phyloP scores from a whole-genome alignment of 1,140 invertebrate genomes.

The Popillia japonica region DNA sequence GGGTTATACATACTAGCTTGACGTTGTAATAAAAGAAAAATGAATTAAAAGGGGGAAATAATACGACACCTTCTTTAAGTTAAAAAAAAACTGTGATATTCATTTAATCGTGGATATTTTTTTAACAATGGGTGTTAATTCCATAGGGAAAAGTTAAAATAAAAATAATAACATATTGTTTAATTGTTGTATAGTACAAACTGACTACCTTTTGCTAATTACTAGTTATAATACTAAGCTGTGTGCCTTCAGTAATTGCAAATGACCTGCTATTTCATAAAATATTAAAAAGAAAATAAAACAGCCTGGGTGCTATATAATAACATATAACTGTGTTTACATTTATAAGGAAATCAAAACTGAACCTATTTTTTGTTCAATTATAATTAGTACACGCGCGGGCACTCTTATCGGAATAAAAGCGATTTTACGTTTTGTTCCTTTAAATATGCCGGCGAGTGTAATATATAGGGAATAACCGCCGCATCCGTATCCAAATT shows the following conservation, averaged over 20 bases:
- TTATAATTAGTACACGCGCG: too few relatives aligned
- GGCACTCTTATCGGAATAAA: too few relatives aligned
- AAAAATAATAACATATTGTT: slow-evolving; percentile 51
- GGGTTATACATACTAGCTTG: too few relatives aligned
- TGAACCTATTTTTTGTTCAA: too few relatives aligned
- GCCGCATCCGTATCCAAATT: slow-evolving; percentile 13
- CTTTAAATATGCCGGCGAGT: too few relatives aligned
- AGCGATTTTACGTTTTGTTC: background rate
- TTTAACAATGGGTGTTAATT: background rate
- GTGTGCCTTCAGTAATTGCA: slow-evolving; percentile 62
- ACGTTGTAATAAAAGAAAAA: background rate
- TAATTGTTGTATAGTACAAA: slow-evolving; percentile 61
- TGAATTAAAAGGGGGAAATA: background rate
- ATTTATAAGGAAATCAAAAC: slow-evolving; percentile 43
- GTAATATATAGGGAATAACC: too few relatives aligned
- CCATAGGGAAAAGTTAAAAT: background rate
- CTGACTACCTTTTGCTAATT: slow-evolving; percentile 61
- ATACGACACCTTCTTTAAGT: too few relatives aligned
- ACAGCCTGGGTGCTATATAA: slow-evolving; percentile 58
- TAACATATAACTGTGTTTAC: slow-evolving; percentile 56
- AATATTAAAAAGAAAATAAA: slow-evolving; percentile 40
- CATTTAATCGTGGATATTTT: slow-evolving; percentile 8
- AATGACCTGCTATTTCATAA: slow-evolving; percentile 60
- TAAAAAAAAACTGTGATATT: slow-evolving; percentile 22
- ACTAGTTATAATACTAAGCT: slow-evolving; percentile 61